These are phyloP conservation scores for Hydrolagus affinis DNA, from an alignment of 2,113 vertebrate species.

Conservation along the genomic window DNA sequence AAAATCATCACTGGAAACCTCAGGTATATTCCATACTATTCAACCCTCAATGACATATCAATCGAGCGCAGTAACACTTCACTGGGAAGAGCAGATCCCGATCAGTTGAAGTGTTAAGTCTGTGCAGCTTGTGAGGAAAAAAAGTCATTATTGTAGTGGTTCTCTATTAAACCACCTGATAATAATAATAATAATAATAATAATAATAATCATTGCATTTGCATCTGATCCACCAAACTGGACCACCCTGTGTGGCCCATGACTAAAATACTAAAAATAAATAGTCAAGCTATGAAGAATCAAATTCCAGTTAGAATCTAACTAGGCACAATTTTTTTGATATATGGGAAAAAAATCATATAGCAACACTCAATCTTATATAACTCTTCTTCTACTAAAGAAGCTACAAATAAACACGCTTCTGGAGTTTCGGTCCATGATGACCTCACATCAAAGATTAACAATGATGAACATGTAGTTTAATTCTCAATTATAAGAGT, in stretches of 20 bases:
- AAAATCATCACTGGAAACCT: too few relatives aligned
- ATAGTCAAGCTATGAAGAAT: background rate
- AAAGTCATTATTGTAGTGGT: background rate
- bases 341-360: background rate
- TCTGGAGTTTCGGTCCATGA: background rate
- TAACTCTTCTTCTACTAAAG: background rate
- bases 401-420: background rate
- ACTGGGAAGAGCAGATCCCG: background rate
- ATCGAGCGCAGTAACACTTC: background rate
- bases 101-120: conserved; percentile 38
- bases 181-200: too few relatives aligned
- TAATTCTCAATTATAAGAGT: background rate
- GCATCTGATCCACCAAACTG: too few relatives aligned
- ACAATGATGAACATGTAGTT: background rate
- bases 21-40: background rate
- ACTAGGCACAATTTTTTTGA: background rate
- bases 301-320: background rate
- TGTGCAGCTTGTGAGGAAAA: conserved; percentile 24
- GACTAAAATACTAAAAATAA: background rate
- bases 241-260: too few relatives aligned
- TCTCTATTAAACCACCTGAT: background rate
- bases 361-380: background rate
- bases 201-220: too few relatives aligned
- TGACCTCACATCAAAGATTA: background rate
- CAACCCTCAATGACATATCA: background rate